phyloP scores from a whole-genome alignment of 2,797 vertebrate genomes.

The Microctenopoma stevenorrisi region DNA sequence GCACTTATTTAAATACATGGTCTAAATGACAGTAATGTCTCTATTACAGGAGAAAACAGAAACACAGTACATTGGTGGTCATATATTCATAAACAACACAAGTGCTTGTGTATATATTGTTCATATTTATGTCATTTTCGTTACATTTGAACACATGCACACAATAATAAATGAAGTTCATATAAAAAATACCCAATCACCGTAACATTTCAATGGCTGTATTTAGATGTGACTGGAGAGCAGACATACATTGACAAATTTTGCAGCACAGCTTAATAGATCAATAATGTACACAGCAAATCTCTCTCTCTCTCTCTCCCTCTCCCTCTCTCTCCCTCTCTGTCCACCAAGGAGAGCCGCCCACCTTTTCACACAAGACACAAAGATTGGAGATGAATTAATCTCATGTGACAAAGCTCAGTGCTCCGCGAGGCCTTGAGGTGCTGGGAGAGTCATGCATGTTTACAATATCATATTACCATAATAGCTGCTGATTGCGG shows the following conservation, averaged over 20 bases:
- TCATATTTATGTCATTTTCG: too few species aligned
- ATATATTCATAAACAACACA: neutral
- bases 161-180: neutral
- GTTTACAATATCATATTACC: neutral
- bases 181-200: neutral
- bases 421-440: conserved; percentile 1
- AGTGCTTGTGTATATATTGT: neutral
- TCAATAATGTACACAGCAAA: neutral
- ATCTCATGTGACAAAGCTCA: conserved; percentile 8
- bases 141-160: neutral
- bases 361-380: neutral
- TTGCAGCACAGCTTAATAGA: neutral
- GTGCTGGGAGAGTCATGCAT: neutral
- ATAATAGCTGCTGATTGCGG: conserved; percentile 6
- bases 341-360: neutral
- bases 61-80: neutral
- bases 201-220: neutral
- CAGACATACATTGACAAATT: neutral
- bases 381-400: neutral
- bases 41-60: too few species aligned
- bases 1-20: neutral
- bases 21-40: neutral
- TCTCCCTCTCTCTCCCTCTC: neutral
- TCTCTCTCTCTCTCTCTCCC: too few species aligned
- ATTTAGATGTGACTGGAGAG: neutral